phyloP scores from a whole-genome alignment of 1,140 invertebrate genomes.

The Procambarus clarkii region DNA sequence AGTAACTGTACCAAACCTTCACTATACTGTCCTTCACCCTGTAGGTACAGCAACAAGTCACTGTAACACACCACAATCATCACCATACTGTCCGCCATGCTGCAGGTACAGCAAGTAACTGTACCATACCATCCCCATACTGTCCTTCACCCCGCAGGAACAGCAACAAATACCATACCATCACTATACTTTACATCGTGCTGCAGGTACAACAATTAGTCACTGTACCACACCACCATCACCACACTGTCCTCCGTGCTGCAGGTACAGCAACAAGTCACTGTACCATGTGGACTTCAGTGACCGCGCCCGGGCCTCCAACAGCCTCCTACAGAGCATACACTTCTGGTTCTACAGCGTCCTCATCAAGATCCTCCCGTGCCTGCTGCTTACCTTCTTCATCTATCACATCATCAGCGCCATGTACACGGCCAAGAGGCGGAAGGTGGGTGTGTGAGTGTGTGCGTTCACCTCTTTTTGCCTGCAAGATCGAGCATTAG shows the following conservation, averaged over 20 bases:
- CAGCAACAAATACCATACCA: too few relatives aligned
- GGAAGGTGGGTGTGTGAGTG: slow-evolving; percentile 25
- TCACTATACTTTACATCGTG: too few relatives aligned
- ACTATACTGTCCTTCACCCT: background rate
- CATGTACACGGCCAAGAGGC: slow-evolving; percentile 68
- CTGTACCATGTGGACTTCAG: slow-evolving; percentile 82
- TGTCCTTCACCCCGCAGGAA: too few relatives aligned
- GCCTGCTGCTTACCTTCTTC: slow-evolving; percentile 87
- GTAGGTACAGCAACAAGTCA: slow-evolving; percentile 28
- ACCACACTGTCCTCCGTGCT: background rate
- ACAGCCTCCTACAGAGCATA: slow-evolving; percentile 80
- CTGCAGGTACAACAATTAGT: too few relatives aligned
- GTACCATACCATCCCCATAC: too few relatives aligned
- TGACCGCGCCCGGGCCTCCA: slow-evolving; percentile 79
- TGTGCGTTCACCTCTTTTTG: too few relatives aligned
- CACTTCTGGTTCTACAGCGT: slow-evolving; percentile 94
- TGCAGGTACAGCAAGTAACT: too few relatives aligned
- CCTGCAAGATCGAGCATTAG: too few relatives aligned
- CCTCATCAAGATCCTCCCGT: slow-evolving; percentile 89
- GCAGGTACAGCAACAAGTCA: slow-evolving; percentile 29
- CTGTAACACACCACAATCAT: slow-evolving; percentile 78
- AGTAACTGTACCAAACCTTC: too few relatives aligned
- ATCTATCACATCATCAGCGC: slow-evolving; percentile 85
- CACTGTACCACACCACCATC: too few relatives aligned
- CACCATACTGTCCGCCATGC: too few relatives aligned